Base-by-base conservation (phyloP, 1,140 invertebrate species). In the Drosophila eugracilis region DNA sequence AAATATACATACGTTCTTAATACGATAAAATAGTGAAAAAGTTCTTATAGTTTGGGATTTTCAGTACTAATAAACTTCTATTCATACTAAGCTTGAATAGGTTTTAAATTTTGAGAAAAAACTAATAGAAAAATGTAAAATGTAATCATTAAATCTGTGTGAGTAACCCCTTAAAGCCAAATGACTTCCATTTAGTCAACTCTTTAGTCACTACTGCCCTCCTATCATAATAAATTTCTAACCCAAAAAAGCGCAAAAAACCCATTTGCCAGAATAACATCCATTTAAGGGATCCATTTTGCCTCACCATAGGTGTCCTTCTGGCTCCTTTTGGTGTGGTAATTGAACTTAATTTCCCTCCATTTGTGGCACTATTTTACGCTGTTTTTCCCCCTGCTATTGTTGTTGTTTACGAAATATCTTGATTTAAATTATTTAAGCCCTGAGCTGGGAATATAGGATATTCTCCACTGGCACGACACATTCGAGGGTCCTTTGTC, bases 401-500 rank as follows among this genome's bases (percentile, higher is more conserved):
- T 47, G 48, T 70, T 60, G 66, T 66, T 72, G 55, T 74, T 47
- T 57, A 72, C 49, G 62, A 70, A 60, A 73, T n/a, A n/a, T 86
- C 81, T 66, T 30, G 77, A 81, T 86, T 80, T 86, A 74, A 85
- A 86, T 85, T 81, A 85, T 85, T 85, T 59, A 85, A 74, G 54
- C 52, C 34, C 34, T 22, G 24, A 12, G 17, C 42, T 26, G 57
- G 59, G 53, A 32, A 55, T 70, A 62, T 32, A n/a, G 55, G 15
- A 48, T 48, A 70, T 49, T 49, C 50, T 28, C 39, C 37, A n/a
- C 45, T 76, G 48, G 62, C 80, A 86, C 84, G 80, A 76, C 75
- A 86, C 73, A 76, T 57, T 34, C 57, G 52, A 59, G 72, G 37
- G 75, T 59, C 50, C 70, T 42, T 47, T 71, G 42, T 44, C 37